Base-by-base conservation (phyloP, 1,140 invertebrate genomes). In the Diorhabda sublineata region DNA sequence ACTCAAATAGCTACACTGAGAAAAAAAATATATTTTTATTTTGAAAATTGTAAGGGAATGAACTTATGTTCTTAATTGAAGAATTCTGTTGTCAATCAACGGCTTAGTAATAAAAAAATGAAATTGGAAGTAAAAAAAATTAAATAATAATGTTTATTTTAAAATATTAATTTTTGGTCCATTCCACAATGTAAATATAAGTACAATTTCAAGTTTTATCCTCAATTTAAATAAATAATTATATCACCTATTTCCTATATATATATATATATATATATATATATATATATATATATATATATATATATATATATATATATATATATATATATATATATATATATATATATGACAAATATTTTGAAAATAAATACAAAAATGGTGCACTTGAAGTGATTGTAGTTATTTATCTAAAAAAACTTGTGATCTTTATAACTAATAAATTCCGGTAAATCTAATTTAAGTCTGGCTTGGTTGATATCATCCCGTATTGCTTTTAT, bases 401-500 rank as follows among this genome's bases (percentile, higher is more conserved):
- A 52, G 5, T 5, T 52, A 52, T 5, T 9, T 52, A 6, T 9
- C 8, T 52, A 5, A 52, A 9, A 52, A 9, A 52, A 52, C 45
- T n/a, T 52, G 65, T 75, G 58, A 7, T 57, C 64, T 71, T 72
- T 74, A 61, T 69, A 74, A 45, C 66, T 58, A 9, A 47, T 42
- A 65, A 70, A 80, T 69, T 82, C 76, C 65, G 82, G 75, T 66
- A 85, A 75, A 26, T 90, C 83, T 59, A 93, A 80, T 58, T 82
- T 74, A 63, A 82, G 68, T 52, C 87, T 83, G 3, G 92, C 88
- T 72, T 87, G 78, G 56, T 81, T 71, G 65, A 95, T 95, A 76
- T 96, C 95, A 60, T 84, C 82, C 71, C 90, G 85, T 63, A 96
- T 96, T 60, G 87, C 88, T 45, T 77, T 74, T 75, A 94, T 92